phyloP scores from a whole-genome alignment of 1,140 invertebrate species.

The Mactra quadrangularis region DNA sequence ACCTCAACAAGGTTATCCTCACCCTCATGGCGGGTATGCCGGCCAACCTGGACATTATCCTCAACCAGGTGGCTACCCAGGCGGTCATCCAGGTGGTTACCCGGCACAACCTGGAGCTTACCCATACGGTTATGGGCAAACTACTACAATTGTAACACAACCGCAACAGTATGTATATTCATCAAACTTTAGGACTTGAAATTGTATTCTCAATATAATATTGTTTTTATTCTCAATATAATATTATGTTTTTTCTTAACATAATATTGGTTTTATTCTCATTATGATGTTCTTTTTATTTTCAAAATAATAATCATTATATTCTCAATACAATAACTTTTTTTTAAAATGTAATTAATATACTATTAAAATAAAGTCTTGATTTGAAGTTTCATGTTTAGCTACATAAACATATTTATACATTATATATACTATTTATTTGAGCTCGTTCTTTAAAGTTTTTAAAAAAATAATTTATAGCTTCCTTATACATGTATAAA shows the following conservation, averaged over 20 bases:
- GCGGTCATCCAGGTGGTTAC: conserved; percentile 12
- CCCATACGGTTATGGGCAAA: conserved; percentile 3
- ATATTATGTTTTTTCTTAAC: background rate
- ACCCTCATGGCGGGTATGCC: conserved; percentile 4
- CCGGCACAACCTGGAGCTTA: conserved; percentile 3
- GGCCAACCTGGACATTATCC: background rate
- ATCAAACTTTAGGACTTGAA: too few relatives aligned
- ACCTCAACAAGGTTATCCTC: conserved; percentile 23
- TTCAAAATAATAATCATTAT: background rate
- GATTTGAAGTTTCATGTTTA: too few relatives aligned
- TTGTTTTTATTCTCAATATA: background rate
- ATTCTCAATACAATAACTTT: background rate
- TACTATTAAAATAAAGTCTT: too few relatives aligned
- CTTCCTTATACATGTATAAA: too few relatives aligned
- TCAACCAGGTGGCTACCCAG: background rate
- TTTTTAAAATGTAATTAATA: too few relatives aligned
- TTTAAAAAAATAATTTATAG: too few relatives aligned
- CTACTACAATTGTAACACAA: conserved; percentile 3
- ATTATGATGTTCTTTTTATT: background rate
- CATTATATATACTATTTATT: too few relatives aligned
- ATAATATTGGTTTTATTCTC: background rate
- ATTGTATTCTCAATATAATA: background rate
- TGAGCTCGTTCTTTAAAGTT: too few relatives aligned
- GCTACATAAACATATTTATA: too few relatives aligned
- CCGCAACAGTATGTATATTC: conserved; percentile 1